Conservation (phyloP, 2,888 invertebrate species). For the Drosophila picticornis region DNA sequence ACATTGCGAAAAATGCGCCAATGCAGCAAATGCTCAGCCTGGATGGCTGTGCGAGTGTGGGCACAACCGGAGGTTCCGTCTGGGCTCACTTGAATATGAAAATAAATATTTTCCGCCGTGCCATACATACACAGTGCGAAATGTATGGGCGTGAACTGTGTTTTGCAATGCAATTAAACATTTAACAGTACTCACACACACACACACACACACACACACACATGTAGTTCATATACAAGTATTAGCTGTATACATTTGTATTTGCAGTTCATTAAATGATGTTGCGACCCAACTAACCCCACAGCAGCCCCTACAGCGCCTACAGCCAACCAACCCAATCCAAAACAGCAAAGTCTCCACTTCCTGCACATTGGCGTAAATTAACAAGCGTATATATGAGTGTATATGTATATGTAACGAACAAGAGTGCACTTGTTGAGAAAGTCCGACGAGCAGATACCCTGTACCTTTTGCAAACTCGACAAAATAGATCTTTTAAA, state of each 20-base stretch:
- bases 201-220: neutral
- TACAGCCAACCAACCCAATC: neutral
- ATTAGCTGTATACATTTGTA: constrained; percentile 27
- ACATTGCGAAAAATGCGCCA: constrained; percentile 77
- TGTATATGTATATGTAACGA: neutral
- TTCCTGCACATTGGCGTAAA: constrained; percentile 61
- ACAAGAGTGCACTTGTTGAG: neutral
- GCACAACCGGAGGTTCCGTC: constrained; percentile 30
- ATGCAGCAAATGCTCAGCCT: constrained; percentile 69
- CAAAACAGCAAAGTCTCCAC: neutral
- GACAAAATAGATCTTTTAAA: neutral
- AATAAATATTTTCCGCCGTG: constrained; percentile 25
- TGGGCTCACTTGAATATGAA: constrained; percentile 41
- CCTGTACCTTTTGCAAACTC: neutral
- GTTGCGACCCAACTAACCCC: constrained; percentile 36
- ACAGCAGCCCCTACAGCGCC: neutral
- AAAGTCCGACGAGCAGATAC: neutral
- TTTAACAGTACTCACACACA: constrained; percentile 41
- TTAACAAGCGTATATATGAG: constrained; percentile 64
- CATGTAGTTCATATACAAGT: neutral
- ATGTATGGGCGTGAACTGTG: constrained; percentile 13
- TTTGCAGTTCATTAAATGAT: constrained; percentile 67
- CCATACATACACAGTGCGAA: constrained; percentile 47
- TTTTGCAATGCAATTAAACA: constrained; percentile 64
- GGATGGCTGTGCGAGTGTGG: neutral